These are phyloP conservation scores for Gasterosteus nipponicus DNA, from an alignment of 2,113 vertebrate genomes.

Conservation along the genomic window DNA sequence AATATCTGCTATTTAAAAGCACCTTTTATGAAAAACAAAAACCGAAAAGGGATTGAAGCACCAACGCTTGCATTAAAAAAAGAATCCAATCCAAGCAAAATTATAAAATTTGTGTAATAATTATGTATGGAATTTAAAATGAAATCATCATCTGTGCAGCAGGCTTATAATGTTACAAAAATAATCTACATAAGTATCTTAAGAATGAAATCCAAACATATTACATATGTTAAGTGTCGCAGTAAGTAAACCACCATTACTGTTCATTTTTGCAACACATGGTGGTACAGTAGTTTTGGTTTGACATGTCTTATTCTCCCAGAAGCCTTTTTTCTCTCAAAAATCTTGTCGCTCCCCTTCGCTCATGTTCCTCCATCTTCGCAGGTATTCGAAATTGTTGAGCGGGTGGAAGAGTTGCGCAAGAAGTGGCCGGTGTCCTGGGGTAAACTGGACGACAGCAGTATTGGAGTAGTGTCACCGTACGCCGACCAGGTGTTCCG, in stretches of 20 bases:
- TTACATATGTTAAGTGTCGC: too few species aligned
- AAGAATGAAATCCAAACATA: not conserved
- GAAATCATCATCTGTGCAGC: not conserved
- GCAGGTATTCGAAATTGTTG: conserved; percentile 99
- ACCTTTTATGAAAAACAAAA: conserved; percentile 4
- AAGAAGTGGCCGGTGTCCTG: conserved; percentile 98
- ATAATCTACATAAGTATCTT: not conserved
- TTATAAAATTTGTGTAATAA: not conserved
- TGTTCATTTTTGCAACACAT: not conserved
- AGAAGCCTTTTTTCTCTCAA: not conserved
- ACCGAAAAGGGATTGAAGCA: not conserved
- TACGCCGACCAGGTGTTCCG: conserved; percentile 98
- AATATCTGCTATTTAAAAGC: conserved; percentile 14
- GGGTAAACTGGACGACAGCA: conserved; percentile 97
- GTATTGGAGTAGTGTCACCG: conserved; percentile 96
- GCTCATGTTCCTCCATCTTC: not conserved
- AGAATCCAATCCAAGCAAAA: not conserved
- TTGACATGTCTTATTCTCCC: not conserved
- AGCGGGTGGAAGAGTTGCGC: conserved; percentile 95
- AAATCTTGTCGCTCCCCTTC: not conserved
- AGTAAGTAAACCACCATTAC: not conserved
- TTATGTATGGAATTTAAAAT: not conserved
- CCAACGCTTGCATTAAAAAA: not conserved
- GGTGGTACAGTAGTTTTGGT: not conserved
- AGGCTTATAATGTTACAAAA: not conserved